A percentile compares a stretch with the other conserved stretches of the same genome.
These are phyloP conservation scores for Arrhamphus sclerolepis DNA, from an alignment of 2,797 vertebrate species.

Conservation along the genomic window DNA sequence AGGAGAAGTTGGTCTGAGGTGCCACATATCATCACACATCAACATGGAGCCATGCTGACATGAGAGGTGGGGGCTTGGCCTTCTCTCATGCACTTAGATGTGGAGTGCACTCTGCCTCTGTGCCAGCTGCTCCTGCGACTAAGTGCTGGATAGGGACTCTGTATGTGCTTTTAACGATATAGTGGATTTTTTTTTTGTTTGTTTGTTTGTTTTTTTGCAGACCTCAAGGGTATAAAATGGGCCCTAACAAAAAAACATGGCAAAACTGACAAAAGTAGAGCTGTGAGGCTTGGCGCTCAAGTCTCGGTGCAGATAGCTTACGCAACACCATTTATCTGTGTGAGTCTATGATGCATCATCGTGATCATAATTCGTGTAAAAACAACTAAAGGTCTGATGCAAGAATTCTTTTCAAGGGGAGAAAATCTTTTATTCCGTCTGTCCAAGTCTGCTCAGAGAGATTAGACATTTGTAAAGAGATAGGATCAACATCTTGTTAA, in stretches of 20 bases:
- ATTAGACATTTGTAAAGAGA: background rate
- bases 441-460: conserved; percentile 34
- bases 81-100: conserved; percentile 24
- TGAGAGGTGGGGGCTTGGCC: conserved; percentile 24
- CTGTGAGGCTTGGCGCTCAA: conserved; percentile 14
- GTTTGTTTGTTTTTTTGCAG: too few relatives aligned
- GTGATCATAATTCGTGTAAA: conserved; percentile 9
- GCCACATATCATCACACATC: conserved; percentile 25
- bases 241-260: conserved; percentile 39
- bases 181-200: conserved; percentile 54
- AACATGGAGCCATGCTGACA: conserved; percentile 1
- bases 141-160: conserved; percentile 35
- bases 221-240: conserved; percentile 45
- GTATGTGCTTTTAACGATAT: conserved; percentile 67
- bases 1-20: conserved; percentile 35
- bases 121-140: conserved; percentile 44
- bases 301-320: conserved; percentile 39
- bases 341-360: conserved; percentile 19
- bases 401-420: background rate
- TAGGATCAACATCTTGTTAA: conserved; percentile 23
- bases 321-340: conserved; percentile 39
- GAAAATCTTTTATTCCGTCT: conserved; percentile 43
- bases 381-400: background rate
- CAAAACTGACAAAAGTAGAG: conserved; percentile 41
- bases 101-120: conserved; percentile 11